These are phyloP conservation scores for Cynodonichthys magdalenae DNA, from an alignment of 2,797 vertebrate genomes.

Conservation along the genomic window DNA sequence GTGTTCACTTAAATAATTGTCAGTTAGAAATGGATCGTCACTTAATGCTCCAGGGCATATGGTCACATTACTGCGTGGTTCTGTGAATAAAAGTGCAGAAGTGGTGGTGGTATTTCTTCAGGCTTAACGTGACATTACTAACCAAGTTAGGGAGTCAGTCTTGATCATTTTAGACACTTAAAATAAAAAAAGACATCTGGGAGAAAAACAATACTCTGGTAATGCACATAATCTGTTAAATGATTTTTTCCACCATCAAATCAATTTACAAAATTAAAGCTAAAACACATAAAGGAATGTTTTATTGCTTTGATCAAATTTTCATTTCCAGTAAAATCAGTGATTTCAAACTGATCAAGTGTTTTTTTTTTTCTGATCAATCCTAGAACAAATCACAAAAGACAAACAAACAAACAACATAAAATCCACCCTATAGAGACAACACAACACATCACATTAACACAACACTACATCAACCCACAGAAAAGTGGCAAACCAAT, in stretches of 20 bases:
- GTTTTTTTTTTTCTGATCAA: neutral
- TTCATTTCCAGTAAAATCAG: neutral
- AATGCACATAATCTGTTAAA: too few relatives aligned
- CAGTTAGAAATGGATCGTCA: slow-evolving; percentile 22
- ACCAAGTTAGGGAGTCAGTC: neutral
- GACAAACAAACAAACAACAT: neutral
- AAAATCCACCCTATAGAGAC: too few relatives aligned
- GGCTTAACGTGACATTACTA: too few relatives aligned
- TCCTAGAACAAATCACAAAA: neutral
- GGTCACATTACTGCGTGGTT: neutral
- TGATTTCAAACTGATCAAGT: slow-evolving; percentile 1
- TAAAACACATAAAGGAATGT: too few relatives aligned
- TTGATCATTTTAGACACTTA: neutral
- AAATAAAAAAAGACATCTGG: neutral
- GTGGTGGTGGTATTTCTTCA: neutral
- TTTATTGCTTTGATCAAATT: too few relatives aligned
- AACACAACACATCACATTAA: too few relatives aligned
- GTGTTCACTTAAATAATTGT: slow-evolving; percentile 72
- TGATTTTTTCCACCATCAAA: too few relatives aligned
- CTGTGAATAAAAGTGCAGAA: neutral
- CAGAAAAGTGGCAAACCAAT: neutral
- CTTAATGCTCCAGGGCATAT: slow-evolving; percentile 5
- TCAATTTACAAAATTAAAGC: too few relatives aligned
- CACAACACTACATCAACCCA: too few relatives aligned
- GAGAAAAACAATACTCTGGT: too few relatives aligned